Conservation (phyloP, 2,113 vertebrate genomes). For the Lonchura striata region DNA sequence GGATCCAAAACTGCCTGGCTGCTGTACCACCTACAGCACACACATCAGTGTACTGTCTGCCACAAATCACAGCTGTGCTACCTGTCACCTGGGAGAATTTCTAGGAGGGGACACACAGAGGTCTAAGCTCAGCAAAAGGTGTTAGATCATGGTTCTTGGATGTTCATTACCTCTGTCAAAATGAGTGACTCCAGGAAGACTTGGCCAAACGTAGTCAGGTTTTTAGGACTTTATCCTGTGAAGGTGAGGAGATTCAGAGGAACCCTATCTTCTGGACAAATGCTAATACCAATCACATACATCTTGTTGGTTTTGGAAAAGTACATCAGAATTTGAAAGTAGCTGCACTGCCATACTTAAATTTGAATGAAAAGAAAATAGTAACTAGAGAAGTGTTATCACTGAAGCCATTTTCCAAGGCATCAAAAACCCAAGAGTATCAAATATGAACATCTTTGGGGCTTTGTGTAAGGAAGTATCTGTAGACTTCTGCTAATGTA, state of each 20-base stretch:
- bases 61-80: background rate
- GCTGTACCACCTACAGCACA: fast-evolving
- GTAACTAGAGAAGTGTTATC: background rate
- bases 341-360: background rate
- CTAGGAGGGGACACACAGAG: background rate
- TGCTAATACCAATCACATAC: no score
- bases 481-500: background rate
- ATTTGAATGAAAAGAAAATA: background rate
- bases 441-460: background rate
- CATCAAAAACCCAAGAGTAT: background rate
- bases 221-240: background rate
- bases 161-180: background rate
- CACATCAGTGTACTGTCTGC: background rate
- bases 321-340: background rate
- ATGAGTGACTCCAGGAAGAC: background rate
- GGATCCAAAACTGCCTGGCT: background rate
- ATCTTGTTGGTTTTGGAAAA: background rate
- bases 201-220: background rate
- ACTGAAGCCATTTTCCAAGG: background rate
- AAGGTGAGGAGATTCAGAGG: background rate
- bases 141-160: background rate
- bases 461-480: background rate
- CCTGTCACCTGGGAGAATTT: background rate
- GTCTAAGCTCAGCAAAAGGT: background rate
- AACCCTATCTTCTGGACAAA: background rate